Evolutionary conservation across 2,888 invertebrate species (phyloP).

Genomic region (Maniola hyperantus): DNA sequence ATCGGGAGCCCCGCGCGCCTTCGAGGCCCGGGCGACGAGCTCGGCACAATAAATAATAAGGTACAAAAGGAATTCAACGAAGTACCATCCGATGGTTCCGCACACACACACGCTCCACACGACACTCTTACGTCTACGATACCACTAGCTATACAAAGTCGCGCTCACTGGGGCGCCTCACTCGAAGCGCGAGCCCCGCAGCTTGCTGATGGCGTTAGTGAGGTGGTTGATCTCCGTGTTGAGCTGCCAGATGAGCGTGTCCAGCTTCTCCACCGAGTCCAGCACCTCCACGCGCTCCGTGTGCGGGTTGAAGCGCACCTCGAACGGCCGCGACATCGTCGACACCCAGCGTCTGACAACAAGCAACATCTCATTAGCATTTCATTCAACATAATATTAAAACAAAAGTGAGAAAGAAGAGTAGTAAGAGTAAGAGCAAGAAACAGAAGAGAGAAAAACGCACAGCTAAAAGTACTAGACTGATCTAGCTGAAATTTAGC

Average conservation of each 20-base stretch:
- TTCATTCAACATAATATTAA: background rate
- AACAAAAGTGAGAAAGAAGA: no score
- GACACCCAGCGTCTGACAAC: constrained; percentile 92
- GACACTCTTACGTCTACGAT: constrained; percentile 76
- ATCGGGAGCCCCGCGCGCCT: constrained; percentile 67
- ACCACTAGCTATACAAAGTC: constrained; percentile 80
- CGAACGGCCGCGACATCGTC: constrained; percentile 97
- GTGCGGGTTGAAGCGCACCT: constrained; percentile 98
- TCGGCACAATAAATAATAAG: constrained; percentile 81
- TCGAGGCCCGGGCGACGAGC: constrained; percentile 77
- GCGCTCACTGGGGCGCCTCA: constrained; percentile 52
- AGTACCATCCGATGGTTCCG: constrained; percentile 76
- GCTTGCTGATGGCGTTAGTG: constrained; percentile 93
- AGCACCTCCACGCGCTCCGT: constrained; percentile 97
- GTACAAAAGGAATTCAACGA: constrained; percentile 74
- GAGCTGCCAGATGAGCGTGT: constrained; percentile 91
- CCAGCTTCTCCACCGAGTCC: constrained; percentile 95
- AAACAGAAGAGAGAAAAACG: no score
- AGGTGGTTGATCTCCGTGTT: constrained; percentile 94
- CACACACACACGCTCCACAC: constrained; percentile 71
- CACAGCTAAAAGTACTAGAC: no score
- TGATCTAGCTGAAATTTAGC: no score
- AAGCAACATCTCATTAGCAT: background rate
- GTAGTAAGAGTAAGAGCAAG: no score
- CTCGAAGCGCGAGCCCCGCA: constrained; percentile 86